These are phyloP conservation scores for Myotis brandtii DNA, from an alignment of 2,113 vertebrate species.

Conservation along the genomic window DNA sequence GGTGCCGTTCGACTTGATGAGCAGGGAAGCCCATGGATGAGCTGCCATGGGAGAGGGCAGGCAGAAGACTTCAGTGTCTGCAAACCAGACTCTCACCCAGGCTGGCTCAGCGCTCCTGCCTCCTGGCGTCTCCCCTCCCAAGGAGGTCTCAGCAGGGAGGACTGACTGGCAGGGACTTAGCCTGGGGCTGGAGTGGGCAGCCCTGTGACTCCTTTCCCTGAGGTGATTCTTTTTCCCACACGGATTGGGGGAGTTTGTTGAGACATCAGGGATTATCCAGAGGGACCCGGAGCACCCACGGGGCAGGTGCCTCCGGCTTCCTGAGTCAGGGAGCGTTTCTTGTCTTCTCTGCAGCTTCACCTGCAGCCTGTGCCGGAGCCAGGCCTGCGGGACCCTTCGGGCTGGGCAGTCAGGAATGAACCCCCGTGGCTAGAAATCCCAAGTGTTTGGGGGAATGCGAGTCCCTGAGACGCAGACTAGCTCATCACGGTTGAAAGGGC, in stretches of 20 bases:
- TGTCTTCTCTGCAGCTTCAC: background rate
- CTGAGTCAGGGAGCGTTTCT: background rate
- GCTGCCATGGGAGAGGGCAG: background rate
- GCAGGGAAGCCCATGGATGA: background rate
- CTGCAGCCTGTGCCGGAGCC: background rate
- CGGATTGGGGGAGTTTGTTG: constrained; percentile 42
- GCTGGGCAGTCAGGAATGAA: background rate
- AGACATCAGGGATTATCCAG: constrained; percentile 53
- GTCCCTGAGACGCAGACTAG: constrained; percentile 19
- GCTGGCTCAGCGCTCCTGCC: background rate
- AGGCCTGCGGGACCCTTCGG: background rate
- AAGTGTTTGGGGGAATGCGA: background rate
- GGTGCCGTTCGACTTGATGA: background rate
- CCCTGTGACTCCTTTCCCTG: background rate
- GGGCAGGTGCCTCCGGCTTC: constrained; percentile 63
- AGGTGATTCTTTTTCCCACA: constrained; percentile 18
- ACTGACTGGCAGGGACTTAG: background rate
- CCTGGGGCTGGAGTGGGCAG: background rate
- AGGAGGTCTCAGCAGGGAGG: background rate
- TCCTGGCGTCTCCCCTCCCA: background rate
- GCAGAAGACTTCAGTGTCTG: background rate
- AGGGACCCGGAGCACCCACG: background rate
- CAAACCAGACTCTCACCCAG: background rate
- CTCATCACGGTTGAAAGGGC: constrained; percentile 58
- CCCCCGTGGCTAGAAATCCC: background rate